Evolutionary conservation across 2,797 vertebrate genomes (phyloP), one percentile per base, ranked within the genome.

Genomic region (Hafferia zeledoni): DNA sequence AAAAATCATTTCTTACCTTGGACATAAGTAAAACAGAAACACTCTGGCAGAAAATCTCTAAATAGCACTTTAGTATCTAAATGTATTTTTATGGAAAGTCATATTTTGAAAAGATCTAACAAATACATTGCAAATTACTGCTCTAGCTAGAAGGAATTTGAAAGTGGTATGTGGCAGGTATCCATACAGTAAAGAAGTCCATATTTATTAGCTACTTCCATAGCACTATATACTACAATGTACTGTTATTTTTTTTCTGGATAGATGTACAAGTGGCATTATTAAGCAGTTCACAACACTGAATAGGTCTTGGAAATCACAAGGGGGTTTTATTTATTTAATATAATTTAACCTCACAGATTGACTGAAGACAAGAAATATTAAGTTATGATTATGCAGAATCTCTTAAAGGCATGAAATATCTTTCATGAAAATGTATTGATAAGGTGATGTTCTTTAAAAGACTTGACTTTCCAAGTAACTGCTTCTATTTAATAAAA

Each of bases 191-290:
- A 35, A 90, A 88, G 28, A 80, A 68, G 64, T 70, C 14, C 3
- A 8, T 63, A 87, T 50, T 94, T 95, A 80, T 86, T 71, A 96
- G 56, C 25, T 35, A 78, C 14, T 79, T 90, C 41, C 46, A 65
- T 13, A 80, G 55, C 22, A 72, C n/a, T 41, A 61, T n/a, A 15
- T 75, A 68, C 19, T 83, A 35, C n/a, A 94, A 77, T 16, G 17
- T 50, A 75, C 9, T 78, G 57, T 53, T 89, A 82, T 19, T 75
- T 95, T 95, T 95, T 92, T 93, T 84, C 60, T 59, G 28, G 27
- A 77, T 79, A 87, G 68, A 46, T 39, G 37, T 37, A 35, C 6
- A 57, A 67, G 30, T 74, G 20, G 24, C 15, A 65, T 85, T 91
- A 87, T 41, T 83, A 95, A 39, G 28, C 74, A 90, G 57, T 68